A percentile compares a stretch with the other conserved stretches of the same genome.
Conservation (phyloP, 2,113 vertebrate genomes). For the Tretioscincus oriximinensis region DNA sequence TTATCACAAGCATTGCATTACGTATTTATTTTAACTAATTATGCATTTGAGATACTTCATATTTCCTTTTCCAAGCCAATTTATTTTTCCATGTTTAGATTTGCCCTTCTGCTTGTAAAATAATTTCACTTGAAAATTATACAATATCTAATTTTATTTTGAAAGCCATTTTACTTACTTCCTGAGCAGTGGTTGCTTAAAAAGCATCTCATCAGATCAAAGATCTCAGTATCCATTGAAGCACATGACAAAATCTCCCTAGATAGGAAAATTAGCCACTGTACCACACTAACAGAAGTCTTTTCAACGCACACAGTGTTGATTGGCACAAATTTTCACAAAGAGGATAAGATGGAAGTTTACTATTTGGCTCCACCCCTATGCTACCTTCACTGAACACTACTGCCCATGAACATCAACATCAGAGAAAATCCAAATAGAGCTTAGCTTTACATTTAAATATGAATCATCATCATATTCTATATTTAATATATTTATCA, state of each 20-base stretch:
- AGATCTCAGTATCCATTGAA: neutral
- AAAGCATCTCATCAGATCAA: neutral
- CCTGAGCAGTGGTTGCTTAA: neutral
- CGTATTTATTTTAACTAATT: neutral
- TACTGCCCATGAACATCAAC: neutral
- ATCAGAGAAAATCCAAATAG: neutral
- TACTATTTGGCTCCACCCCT: too few relatives aligned
- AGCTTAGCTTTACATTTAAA: neutral
- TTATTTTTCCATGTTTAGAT: neutral
- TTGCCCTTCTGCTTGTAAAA: neutral
- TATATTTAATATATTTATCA: too few relatives aligned
- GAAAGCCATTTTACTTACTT: neutral
- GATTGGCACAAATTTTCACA: too few relatives aligned
- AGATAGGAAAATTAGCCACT: too few relatives aligned
- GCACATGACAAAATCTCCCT: too few relatives aligned
- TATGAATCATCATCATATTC: too few relatives aligned
- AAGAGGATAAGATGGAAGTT: too few relatives aligned
- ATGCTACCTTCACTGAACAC: too few relatives aligned
- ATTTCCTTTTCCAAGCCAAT: neutral
- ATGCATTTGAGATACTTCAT: neutral
- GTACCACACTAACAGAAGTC: too few relatives aligned
- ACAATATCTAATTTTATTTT: too few relatives aligned
- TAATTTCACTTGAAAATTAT: neutral
- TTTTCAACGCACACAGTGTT: too few relatives aligned
- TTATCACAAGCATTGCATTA: neutral